Conservation (phyloP, 2,797 vertebrate genomes). For the Amphiprion clarkii region DNA sequence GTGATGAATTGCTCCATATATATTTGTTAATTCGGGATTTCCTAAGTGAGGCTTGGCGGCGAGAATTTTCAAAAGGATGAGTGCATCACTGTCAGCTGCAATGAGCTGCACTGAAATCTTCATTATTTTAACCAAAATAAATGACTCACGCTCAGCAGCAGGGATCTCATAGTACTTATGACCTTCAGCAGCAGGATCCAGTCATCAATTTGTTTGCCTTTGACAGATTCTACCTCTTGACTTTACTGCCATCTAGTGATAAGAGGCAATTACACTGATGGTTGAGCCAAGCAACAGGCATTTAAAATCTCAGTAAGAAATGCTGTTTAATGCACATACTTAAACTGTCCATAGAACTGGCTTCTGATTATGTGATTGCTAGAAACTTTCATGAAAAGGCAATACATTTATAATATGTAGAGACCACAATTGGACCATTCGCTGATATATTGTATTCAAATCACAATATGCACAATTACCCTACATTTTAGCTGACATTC, state of each 20-base stretch:
- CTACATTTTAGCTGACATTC: not conserved
- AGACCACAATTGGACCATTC: not conserved
- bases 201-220: constrained; percentile 21
- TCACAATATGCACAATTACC: not conserved
- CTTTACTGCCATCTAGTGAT: constrained; percentile 83
- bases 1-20: constrained; percentile 3
- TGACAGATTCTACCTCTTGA: constrained; percentile 49
- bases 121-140: constrained; percentile 11
- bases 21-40: constrained; percentile 4
- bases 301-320: not conserved
- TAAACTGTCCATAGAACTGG: not conserved
- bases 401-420: not conserved
- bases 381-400: not conserved
- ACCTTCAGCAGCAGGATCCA: constrained; percentile 38
- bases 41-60: not conserved
- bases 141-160: constrained; percentile 3
- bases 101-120: constrained; percentile 1
- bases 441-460: not conserved
- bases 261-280: constrained; percentile 25
- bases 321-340: not conserved
- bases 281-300: constrained; percentile 49
- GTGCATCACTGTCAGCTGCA: not conserved
- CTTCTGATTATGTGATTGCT: not conserved
- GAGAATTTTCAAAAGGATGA: constrained; percentile 6
- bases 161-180: constrained; percentile 24